Base-by-base conservation (phyloP, 1,140 invertebrate genomes). In the Monomorium pharaonis region DNA sequence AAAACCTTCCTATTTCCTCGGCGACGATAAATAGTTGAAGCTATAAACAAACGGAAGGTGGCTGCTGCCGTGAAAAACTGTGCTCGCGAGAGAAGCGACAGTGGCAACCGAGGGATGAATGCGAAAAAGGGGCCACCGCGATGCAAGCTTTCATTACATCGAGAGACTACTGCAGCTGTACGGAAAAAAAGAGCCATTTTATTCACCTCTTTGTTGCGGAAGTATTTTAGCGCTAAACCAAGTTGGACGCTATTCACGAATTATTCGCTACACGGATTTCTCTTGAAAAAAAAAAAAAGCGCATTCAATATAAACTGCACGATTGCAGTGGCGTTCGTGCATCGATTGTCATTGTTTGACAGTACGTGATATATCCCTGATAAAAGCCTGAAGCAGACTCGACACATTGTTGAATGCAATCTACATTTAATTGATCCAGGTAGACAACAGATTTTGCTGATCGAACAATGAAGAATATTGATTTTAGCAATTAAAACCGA, bases 91-190 rank as follows among this genome's bases (percentile, higher is more conserved):
- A 77, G 44, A 63, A 24, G 47, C 69, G 42, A 63, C 69, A 21
- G 42, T 37, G 56, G 56, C 56, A 62, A 51, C 58, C 67, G 70
- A 85, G 67, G 58, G 70, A 85, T 75, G 63, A 77, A 76, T 65
- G 81, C 54, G 49, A 87, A 87, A 87, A 76, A 67, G 81, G 72
- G 33, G 70, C 51, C 51, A 42, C 37, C 63, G 60, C 56, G 70
- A 65, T 77, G 58, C 81, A 54, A 84, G 81, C 74, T 84, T 84
- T 84, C 74, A 84, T 84, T 84, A 84, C 74, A 63, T 84, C 30
- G 72, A 63, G 44, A 83, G n/a, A n/a, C n/a, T n/a, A n/a, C 60
- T 84, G 44, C 81, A 84, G 81, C 72, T 62, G 58, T 33, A 44
- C 56, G 44, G 54, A 54, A 42, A 63, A 76, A 62, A 63, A 77